Evolutionary conservation across 2,888 invertebrate species (phyloP), one percentile per base, ranked within the genome.

Genomic region (Oegoconia quadripuncta): DNA sequence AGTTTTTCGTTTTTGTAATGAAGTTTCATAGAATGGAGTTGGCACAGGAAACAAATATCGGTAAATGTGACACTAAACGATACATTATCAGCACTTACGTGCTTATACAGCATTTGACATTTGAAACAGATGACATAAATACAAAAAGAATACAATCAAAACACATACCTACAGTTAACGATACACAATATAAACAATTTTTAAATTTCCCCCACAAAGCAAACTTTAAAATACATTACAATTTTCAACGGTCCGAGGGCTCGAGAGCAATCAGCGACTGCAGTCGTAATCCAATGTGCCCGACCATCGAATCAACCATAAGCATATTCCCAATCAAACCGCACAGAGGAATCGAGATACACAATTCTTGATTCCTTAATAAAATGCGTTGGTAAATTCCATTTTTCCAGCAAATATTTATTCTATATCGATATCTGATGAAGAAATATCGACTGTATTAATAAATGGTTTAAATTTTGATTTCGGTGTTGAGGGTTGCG

Each of bases 291-390:
- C 72, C 69, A 68, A 76, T 72, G 57, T 69, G 55, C 53, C 45
- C 57, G 50, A 42, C 54, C 55, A 55, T 52, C 53, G 64, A 67
- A 71, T 72, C 74, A 64, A 55, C 67, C 59, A 69, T 76, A 80
- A 81, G 75, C 80, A 81, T 82, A 81, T 78, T 82, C 73, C 75
- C 81, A 82, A 84, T 83, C 83, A 79, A 78, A 81, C 77, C 70
- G 52, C 72, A 72, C 65, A 65, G 59, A 69, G 55, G 63, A 69
- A 73, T 64, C 65, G 67, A 72, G 70, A 71, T 68, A 68, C 65
- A 75, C 68, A 68, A n/a, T 73, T 70, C 69, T 62, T 63, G 55
- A 67, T 76, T 76, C n/a, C 83, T 74, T 79, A 82, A 81, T 79
- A 82, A 82, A 83, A 84, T 77, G 80, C 79, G 74, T 79, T 72